A percentile compares a stretch with the other conserved stretches of the same genome.
Conservation (phyloP, 2,888 invertebrate species). For the Pseudococcus viburni region DNA sequence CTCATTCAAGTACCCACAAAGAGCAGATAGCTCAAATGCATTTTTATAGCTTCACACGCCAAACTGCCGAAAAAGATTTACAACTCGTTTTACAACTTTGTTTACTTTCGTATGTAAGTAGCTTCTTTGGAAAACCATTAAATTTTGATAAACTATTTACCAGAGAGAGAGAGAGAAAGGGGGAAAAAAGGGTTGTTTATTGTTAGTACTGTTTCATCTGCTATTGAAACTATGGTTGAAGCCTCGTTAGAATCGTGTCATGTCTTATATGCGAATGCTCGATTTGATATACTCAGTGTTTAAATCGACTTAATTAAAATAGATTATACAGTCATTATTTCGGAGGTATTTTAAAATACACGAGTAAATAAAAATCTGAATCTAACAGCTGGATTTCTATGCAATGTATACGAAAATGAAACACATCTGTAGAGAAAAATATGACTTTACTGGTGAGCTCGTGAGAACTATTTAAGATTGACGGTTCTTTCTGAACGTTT, state of each 20-base stretch:
- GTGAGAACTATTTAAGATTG: slow-evolving; percentile 40
- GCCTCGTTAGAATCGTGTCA: too few species aligned
- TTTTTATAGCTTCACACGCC: slow-evolving; percentile 15
- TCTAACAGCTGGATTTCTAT: not conserved
- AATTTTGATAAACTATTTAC: slow-evolving; percentile 24
- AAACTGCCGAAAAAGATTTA: slow-evolving; percentile 37
- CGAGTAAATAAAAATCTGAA: not conserved
- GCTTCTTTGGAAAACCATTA: slow-evolving; percentile 32
- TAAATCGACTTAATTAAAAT: not conserved
- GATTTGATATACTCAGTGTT: not conserved
- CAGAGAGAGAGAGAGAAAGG: not conserved
- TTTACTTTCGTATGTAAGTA: slow-evolving; percentile 24
- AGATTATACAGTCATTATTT: too few species aligned
- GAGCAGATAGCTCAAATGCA: not conserved
- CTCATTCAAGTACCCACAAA: not conserved
- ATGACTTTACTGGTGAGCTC: not conserved
- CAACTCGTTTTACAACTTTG: slow-evolving; percentile 32
- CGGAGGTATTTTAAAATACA: not conserved
- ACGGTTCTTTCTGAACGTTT: not conserved
- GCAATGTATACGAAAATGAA: not conserved
- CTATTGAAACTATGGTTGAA: not conserved
- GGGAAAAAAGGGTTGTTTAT: not conserved
- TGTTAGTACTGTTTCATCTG: not conserved
- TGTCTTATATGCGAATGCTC: too few species aligned
- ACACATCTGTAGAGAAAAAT: slow-evolving; percentile 31